Percentiles rank a stretch among this genome's conserved stretches.
Conservation (phyloP, 2,113 vertebrate genomes). For the Ailurus styani region DNA sequence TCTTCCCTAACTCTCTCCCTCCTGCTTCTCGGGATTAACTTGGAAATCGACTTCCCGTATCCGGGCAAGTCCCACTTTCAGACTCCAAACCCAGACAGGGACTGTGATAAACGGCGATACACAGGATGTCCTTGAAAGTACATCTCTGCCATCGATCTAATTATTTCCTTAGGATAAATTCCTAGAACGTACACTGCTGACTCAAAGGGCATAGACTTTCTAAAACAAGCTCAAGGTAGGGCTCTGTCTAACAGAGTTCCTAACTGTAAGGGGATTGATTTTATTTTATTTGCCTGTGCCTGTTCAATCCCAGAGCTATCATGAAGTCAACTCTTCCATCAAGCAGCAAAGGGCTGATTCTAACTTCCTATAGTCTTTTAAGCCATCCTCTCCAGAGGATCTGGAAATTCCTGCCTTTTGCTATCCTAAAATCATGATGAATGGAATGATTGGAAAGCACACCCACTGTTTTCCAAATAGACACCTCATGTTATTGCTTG, state of each 20-base stretch:
- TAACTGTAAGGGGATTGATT: neutral
- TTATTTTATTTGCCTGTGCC: slow-evolving; percentile 40
- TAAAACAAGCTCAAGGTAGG: neutral
- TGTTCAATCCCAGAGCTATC: slow-evolving; percentile 9
- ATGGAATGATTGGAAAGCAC: slow-evolving; percentile 16
- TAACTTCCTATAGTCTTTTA: neutral
- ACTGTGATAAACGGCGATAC: neutral
- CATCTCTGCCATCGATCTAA: neutral
- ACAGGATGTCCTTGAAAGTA: neutral
- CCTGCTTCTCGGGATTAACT: neutral
- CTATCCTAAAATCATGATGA: slow-evolving; percentile 9
- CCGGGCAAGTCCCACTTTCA: neutral
- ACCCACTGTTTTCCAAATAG: slow-evolving; percentile 30
- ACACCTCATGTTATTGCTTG: slow-evolving; percentile 47
- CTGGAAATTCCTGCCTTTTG: neutral
- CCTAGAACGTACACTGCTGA: neutral
- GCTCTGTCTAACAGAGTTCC: neutral
- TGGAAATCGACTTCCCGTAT: neutral
- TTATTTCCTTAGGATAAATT: neutral
- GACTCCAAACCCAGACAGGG: neutral
- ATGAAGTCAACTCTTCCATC: neutral
- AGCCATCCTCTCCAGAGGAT: neutral
- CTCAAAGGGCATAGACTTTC: neutral
- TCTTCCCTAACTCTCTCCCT: neutral
- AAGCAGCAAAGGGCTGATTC: neutral